These are phyloP conservation scores for Prinia subflava DNA, from an alignment of 2,113 vertebrate species.

Conservation along the genomic window DNA sequence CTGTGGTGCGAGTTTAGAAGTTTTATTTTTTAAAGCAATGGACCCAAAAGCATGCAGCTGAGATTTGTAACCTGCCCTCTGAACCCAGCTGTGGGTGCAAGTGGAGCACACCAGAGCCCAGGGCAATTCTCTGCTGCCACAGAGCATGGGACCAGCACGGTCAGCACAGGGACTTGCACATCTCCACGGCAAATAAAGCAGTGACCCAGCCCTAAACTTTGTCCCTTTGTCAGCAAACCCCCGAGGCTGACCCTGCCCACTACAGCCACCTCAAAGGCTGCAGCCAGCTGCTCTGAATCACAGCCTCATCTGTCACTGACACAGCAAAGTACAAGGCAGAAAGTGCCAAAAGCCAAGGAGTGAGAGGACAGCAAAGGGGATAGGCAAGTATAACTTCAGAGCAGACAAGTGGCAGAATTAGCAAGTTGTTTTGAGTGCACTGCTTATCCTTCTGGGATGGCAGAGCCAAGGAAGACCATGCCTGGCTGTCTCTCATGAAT, in stretches of 20 bases:
- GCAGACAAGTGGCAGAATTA: not conserved
- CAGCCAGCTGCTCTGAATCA: not conserved
- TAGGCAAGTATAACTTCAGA: not conserved
- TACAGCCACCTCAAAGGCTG: not conserved
- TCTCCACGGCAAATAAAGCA: not conserved
- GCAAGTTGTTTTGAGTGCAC: not conserved
- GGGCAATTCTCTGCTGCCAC: not conserved
- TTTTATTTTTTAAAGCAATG: not conserved
- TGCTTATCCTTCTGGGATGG: not conserved
- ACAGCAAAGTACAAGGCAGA: not conserved
- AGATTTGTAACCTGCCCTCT: not conserved
- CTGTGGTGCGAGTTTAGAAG: not conserved
- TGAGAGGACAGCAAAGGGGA: not conserved
- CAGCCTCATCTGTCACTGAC: not conserved
- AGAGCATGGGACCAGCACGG: accelerated
- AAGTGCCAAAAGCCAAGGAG: not conserved
- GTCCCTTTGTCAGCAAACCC: not conserved
- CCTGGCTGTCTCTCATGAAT: accelerated
- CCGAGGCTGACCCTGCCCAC: not conserved
- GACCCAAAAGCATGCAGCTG: accelerated
- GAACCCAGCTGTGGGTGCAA: not conserved
- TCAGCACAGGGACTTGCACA: no score
- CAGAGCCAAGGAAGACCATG: not conserved
- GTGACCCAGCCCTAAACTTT: not conserved
- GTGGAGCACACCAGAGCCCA: not conserved